Percentiles rank a stretch among this genome's conserved stretches.
These are phyloP conservation scores for Drosophila triauraria DNA, from an alignment of 1,140 invertebrate genomes.

Conservation along the genomic window DNA sequence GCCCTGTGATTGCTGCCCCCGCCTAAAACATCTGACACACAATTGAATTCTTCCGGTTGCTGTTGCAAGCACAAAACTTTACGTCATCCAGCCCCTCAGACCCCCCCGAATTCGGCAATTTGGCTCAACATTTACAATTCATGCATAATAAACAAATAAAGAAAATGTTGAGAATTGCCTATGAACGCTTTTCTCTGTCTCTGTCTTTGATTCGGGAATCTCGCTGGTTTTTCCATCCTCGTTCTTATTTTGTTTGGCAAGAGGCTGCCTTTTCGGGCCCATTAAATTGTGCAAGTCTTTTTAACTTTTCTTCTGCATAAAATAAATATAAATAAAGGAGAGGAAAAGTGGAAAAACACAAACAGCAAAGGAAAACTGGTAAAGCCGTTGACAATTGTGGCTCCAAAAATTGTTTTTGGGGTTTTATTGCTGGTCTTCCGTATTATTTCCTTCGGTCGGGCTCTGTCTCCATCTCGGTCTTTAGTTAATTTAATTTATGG, in stretches of 20 bases:
- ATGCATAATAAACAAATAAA: constrained; percentile 82
- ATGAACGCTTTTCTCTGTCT: constrained; percentile 40
- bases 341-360: constrained; percentile 28
- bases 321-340: constrained; percentile 77
- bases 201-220: constrained; percentile 20
- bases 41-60: constrained; percentile 81
- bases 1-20: not conserved
- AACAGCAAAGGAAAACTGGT: constrained; percentile 19
- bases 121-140: constrained; percentile 71
- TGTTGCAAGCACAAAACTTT: constrained; percentile 62
- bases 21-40: constrained; percentile 61
- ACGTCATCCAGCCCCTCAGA: constrained; percentile 40
- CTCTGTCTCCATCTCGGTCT: constrained; percentile 37
- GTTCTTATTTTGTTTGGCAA: constrained; percentile 2
- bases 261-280: constrained; percentile 29
- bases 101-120: constrained; percentile 11
- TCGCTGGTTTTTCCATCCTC: constrained; percentile 6
- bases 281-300: constrained; percentile 71
- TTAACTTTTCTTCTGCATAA: constrained; percentile 68
- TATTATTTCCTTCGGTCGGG: constrained; percentile 18
- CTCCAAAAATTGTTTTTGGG: constrained; percentile 36
- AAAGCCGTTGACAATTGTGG: constrained; percentile 63
- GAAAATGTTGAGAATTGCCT: constrained; percentile 59
- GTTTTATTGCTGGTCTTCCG: constrained; percentile 19
- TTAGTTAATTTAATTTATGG: constrained; percentile 78